These are phyloP conservation scores for Pachydiplax longipennis DNA, from an alignment of 2,888 invertebrate genomes.

Conservation along the genomic window DNA sequence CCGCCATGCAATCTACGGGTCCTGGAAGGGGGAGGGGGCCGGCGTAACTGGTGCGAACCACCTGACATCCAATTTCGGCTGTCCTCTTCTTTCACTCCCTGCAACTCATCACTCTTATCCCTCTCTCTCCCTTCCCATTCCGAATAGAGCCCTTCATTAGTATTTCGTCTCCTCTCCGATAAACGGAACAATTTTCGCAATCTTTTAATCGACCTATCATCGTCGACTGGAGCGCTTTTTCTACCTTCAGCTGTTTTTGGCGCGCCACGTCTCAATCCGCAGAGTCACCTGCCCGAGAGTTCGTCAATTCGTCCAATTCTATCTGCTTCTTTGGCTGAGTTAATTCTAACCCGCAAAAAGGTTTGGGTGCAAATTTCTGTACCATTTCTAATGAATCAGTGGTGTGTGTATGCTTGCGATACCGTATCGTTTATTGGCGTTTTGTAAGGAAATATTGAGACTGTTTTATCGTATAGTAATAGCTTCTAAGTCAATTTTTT, in stretches of 20 bases:
- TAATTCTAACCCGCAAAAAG: too few species aligned
- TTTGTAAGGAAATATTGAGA: too few species aligned
- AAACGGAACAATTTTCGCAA: slow-evolving; percentile 1
- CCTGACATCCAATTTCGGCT: slow-evolving; percentile 38
- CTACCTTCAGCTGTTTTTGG: not conserved
- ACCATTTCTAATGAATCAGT: too few species aligned
- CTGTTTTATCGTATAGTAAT: too few species aligned
- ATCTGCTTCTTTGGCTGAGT: too few species aligned
- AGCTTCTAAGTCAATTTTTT: too few species aligned
- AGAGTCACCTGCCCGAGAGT: not conserved
- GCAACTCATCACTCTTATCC: not conserved
- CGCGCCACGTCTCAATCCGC: not conserved
- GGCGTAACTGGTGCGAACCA: slow-evolving; percentile 37
- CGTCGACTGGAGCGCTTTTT: not conserved
- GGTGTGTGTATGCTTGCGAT: too few species aligned
- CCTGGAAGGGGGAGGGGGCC: not conserved
- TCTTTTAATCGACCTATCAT: not conserved
- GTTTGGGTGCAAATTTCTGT: too few species aligned
- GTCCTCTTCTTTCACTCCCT: not conserved
- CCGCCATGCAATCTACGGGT: slow-evolving; percentile 9
- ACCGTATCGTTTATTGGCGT: too few species aligned
- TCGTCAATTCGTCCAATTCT: not conserved
- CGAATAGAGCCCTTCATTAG: slow-evolving; percentile 17
- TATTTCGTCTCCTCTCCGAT: not conserved
- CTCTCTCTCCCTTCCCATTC: not conserved